Evolutionary conservation across 2,113 vertebrate genomes (phyloP), one percentile per base, ranked within the genome.

Genomic region (Chionis minor): DNA sequence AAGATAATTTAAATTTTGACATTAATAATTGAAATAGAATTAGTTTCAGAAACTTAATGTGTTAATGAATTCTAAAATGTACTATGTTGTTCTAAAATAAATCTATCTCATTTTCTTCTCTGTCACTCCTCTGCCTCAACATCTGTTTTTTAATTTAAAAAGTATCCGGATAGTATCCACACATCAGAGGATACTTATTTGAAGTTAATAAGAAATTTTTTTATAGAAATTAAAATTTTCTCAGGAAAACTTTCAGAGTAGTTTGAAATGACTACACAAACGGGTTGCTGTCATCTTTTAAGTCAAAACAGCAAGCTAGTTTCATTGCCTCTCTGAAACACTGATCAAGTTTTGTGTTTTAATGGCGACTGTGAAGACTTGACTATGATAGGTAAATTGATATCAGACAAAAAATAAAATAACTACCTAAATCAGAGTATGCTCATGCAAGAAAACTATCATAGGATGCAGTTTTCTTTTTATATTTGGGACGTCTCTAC

Each of bases 91-190:
- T 58, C 14, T 72, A 47, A 74, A 61, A 56, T 45, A 0, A 69
- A 65, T 42, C 18, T 67, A 4, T 63, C 12, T 56, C 2, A 9
- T 71, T 80, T 83, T 54, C 17, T 66, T 58, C 26, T 44, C 8
- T 56, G 5, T 5, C 14, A 30, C 1, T 1, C 8, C 42, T 70
- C 14, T 65, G 4, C 26, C 17, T 70, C 24, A 81, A 8, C 1
- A 12, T 20, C 15, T 62, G 24, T 66, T 12, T 15, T 32, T 56
- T 38, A 49, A 14, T 3, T 33, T 13, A 56, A 80, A 54, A 52
- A 42, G 3, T 14, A 42, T 40, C 6, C 15, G 13, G 23, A 92
- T 94, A 74, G 65, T 73, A 55, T 14, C 14, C 5, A 61, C 15
- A 35, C 4, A 40, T 59, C 5, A 67, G 14, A 14, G 10, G 24